Conservation (phyloP, 2,888 invertebrate genomes). For the Glaucopsyche alexis region DNA sequence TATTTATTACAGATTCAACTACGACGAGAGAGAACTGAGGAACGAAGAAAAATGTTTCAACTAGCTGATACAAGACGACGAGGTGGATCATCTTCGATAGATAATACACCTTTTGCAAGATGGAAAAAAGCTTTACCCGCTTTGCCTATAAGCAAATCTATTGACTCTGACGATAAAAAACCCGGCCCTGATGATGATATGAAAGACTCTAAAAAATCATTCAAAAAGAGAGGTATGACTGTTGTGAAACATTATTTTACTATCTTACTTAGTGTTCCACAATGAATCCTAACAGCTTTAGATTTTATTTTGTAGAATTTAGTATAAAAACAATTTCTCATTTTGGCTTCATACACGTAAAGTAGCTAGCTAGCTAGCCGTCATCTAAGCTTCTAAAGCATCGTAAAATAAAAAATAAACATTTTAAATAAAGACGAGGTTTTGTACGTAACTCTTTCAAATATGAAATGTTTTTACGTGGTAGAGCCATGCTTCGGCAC, state of each 20-base stretch:
- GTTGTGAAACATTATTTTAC: background rate
- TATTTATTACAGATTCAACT: conserved; percentile 83
- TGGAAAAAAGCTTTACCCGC: conserved; percentile 86
- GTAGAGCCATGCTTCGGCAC: too few relatives aligned
- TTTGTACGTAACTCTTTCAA: too few relatives aligned
- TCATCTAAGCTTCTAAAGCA: too few relatives aligned
- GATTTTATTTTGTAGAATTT: too few relatives aligned
- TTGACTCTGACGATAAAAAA: conserved; percentile 74
- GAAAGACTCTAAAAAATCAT: conserved; percentile 49
- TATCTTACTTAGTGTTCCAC: too few relatives aligned
- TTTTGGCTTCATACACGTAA: background rate
- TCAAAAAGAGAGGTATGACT: conserved; percentile 59
- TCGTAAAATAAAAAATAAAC: too few relatives aligned
- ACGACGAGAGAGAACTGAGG: conserved; percentile 94
- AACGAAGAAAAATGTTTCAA: conserved; percentile 94
- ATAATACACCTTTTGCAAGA: conserved; percentile 81
- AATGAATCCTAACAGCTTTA: too few relatives aligned
- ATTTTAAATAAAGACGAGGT: too few relatives aligned
- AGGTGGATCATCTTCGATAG: conserved; percentile 78
- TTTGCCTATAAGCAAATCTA: conserved; percentile 79
- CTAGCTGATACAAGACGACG: conserved; percentile 85
- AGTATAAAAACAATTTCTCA: background rate
- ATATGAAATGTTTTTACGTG: too few relatives aligned
- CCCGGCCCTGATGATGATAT: conserved; percentile 53
- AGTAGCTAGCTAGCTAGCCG: background rate